Evolutionary conservation across 2,888 invertebrate genomes (phyloP), one percentile per base, ranked within the genome.

Genomic region (Formica aserva): DNA sequence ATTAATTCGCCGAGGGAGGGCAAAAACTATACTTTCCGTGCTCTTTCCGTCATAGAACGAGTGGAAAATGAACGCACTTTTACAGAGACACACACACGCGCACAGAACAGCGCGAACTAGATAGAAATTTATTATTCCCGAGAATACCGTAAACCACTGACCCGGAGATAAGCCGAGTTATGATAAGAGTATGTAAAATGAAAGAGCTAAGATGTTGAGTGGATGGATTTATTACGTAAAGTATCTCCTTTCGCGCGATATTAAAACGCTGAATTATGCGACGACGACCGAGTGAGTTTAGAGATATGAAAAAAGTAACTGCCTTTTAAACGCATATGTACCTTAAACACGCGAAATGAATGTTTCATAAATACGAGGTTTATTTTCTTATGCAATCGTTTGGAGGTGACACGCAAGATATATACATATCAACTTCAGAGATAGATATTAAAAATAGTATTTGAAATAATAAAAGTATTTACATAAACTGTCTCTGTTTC

Each of bases 111-210:
- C 18, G 48, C 9, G 18, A 13, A 13, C 52, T 18, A 57, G n/a
- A 77, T 67, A 57, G 67, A 32, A 77, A 77, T 67, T 77, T 77
- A 57, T 77, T 77, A 77, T 77, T 77, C 77, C 77, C 67, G 57
- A 29, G 77, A 77, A 67, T 57, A 67, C 11, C 32, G 67, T 77
- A 77, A 77, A 77, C 77, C 29, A 77, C 52, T 66, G 77, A 77
- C 55, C 67, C 41, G 67, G 41, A 57, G 77, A 41, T 67, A 57
- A 77, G 67, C 57, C 77, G 67, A 67, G 67, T 55, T 77, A 66
- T 66, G 29, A 55, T 77, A 67, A 77, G 67, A 77, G 57, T 77
- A 67, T 67, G 77, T 66, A 77, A 67, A 77, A 77, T 29, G 77
- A 77, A 57, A 15, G 29, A 66, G 76, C 66, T 55, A 13, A 52